phyloP scores from a whole-genome alignment of 92 coral and sea anemone species.

The Zoanthus solanderi region DNA sequence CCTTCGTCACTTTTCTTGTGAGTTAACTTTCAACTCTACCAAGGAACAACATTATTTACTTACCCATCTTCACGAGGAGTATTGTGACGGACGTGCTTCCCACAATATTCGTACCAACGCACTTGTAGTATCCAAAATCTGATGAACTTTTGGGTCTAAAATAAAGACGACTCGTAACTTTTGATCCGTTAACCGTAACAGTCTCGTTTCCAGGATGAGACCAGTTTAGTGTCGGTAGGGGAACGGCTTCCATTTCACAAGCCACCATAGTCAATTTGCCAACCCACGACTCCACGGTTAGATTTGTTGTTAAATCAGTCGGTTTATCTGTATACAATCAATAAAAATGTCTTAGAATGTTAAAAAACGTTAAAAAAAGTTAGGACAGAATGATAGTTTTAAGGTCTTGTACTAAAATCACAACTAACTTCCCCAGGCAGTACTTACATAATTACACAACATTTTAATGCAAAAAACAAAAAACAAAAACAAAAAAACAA shows the following conservation, averaged over 20 bases:
- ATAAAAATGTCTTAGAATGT: neutral
- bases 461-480: no score
- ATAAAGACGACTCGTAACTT: conserved; percentile 34
- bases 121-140: conserved; percentile 50
- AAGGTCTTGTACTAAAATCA: no score
- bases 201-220: conserved; percentile 34
- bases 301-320: neutral
- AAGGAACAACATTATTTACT: neutral
- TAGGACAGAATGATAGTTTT: no score
- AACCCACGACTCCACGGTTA: conserved; percentile 52
- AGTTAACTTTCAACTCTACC: neutral
- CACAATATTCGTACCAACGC: conserved; percentile 42
- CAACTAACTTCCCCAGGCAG: no score
- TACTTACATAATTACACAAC: no score
- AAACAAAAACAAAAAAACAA: no score
- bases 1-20: neutral
- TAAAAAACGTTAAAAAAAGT: no score
- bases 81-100: conserved; percentile 31
- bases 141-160: conserved; percentile 3
- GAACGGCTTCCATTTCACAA: conserved; percentile 46
- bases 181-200: conserved; percentile 7
- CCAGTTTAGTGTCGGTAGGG: conserved; percentile 57
- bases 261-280: conserved; percentile 4
- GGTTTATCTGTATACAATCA: conserved; percentile 35
- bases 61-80: conserved; percentile 37